phyloP scores from a whole-genome alignment of 1,140 invertebrate species.

The Chlorops oryzae region DNA sequence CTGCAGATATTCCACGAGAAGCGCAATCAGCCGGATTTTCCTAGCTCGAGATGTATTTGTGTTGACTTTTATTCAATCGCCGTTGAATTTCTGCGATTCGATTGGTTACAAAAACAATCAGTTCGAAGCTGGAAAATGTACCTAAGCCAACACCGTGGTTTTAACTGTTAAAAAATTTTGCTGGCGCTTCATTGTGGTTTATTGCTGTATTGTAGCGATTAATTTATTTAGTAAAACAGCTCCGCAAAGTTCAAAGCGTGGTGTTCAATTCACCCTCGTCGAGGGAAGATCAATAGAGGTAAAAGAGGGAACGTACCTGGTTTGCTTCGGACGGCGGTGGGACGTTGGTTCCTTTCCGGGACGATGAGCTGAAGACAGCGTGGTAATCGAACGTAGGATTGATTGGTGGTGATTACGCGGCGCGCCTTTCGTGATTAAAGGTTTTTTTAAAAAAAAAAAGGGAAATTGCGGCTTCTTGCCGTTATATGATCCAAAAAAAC shows the following conservation, averaged over 20 bases:
- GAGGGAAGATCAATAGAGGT: too few species aligned
- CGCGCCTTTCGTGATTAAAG: too few species aligned
- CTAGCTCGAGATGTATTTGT: slow-evolving; percentile 29
- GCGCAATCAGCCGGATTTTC: slow-evolving; percentile 35
- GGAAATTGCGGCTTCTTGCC: too few species aligned
- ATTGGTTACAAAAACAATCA: slow-evolving; percentile 46
- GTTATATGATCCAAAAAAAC: too few species aligned
- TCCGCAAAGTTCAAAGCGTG: slow-evolving; percentile 2
- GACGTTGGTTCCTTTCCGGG: too few species aligned
- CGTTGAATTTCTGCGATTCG: slow-evolving; percentile 35
- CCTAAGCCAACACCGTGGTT: slow-evolving; percentile 37
- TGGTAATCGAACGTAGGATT: too few species aligned
- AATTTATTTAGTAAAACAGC: background rate
- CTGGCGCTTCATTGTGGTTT: background rate
- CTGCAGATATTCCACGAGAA: slow-evolving; percentile 16
- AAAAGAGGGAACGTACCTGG: too few species aligned
- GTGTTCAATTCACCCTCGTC: too few species aligned
- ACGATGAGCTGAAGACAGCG: too few species aligned
- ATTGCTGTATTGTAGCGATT: background rate
- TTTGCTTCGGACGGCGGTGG: too few species aligned
- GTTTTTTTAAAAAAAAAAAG: too few species aligned
- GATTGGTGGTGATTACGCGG: too few species aligned
- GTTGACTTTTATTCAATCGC: slow-evolving; percentile 14
- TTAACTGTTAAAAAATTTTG: slow-evolving; percentile 37
- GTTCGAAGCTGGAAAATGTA: slow-evolving; percentile 20